Evolutionary conservation across 2,888 invertebrate species (phyloP), one percentile per base, ranked within the genome.

Genomic region (Volucella inflata): DNA sequence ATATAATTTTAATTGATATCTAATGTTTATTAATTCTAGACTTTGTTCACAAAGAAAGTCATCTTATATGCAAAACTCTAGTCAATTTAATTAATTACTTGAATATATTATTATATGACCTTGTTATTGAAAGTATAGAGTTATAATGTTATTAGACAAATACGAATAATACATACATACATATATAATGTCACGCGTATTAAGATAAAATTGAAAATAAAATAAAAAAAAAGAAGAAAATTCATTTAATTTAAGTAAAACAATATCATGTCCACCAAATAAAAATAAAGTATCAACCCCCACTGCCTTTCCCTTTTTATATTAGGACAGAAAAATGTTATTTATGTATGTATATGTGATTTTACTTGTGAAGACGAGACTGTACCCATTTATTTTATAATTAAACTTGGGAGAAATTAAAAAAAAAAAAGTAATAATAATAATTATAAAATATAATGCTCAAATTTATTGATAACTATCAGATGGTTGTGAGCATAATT

Each of bases 301-400:
- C 84, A 84, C 84, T 84, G 84, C 84, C 84, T 84, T 84, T 70
- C 68, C 79, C 74, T 46, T 57, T 84, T 72, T 65, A 80, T 21
- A 80, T 75, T 65, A 84, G 59, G 70, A 80, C 80, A 51, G 65
- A 65, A 42, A 68, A 74, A 71, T 75, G 70, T 84, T 80, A 80
- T 71, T 79, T 80, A 80, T 79, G 64, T 80, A 70, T 74, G 70
- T 83, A 79, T 83, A 83, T 83, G 83, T 83, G 84, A 84, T 84
- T 84, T 60, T 71, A 80, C 80, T 80, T 84, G 59, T 80, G 80
- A 80, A 80, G 84, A 84, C 84, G 84, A 84, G 84, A 84, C 84
- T 84, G 84, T 80, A 71, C 50, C 75, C 70, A 65, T 55, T 84
- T 60, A 65, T 79, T 79, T 64, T 44, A 72, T 50, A 72, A 75